Base-by-base conservation (phyloP, 2,113 vertebrate genomes). In the Phaethornis superciliosus region DNA sequence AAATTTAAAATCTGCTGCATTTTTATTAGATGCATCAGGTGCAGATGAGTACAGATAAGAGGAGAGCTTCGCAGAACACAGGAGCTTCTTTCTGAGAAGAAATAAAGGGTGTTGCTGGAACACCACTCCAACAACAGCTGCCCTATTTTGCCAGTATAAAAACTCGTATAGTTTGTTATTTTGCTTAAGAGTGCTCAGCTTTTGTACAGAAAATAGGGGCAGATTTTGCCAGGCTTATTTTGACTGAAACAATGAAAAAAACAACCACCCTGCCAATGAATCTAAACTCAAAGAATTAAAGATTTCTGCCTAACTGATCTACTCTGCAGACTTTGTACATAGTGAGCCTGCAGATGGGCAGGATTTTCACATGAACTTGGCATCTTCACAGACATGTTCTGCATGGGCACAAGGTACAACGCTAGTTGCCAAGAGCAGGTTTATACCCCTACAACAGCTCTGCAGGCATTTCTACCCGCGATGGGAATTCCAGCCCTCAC, bases 81-180 rank as follows among this genome's bases (percentile, higher is more conserved):
- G 85, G 81, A 78, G 81, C 44, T 85, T 85, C 44, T 68, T 91
- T 90, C 76, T 44, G 19, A 64, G 85, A 67, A 83, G 76, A 49
- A 91, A 94, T 28, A 95, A 89, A 90, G 88, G 71, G 64, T 83
- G 52, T 27, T 93, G 89, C 79, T 80, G 56, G 77, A 89, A 91
- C 81, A 82, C 75, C 76, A 89, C 91, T 96, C 88, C 71, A 96
- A 68, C 67, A 94, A 85, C 89, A 97, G 89, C 94, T 93, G 90
- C 85, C 72, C 82, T 75, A 85, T 95, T 94, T 89, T 91, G 21
- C 4, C 1, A 12, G 67, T 24, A 78, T 30, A 80, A 94, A 94
- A 70, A 72, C 88, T 90, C 76, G 44, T 8, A 27, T 18, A 49
- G 15, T 70, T 86, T 68, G 56, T 56, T 88, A 60, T 85, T 91